Evolutionary conservation across 2,888 invertebrate species (phyloP), one percentile per base, ranked within the genome.

Genomic region (Tetragnatha montana): DNA sequence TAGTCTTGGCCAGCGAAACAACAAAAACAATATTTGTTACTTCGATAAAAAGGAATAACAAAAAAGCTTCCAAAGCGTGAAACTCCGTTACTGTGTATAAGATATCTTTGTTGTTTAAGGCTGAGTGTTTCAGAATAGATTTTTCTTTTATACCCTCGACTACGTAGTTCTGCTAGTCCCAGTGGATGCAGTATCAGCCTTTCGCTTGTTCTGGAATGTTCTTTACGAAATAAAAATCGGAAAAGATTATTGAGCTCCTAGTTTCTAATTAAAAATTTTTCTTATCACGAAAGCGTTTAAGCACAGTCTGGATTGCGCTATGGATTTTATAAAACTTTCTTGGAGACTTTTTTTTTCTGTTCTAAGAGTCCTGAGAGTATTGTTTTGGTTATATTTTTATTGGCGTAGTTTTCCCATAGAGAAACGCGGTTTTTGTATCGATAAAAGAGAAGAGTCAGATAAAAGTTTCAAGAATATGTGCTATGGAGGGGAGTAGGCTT

Each of bases 11-110:
- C 60, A 1, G 14, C 17, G 12, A 17, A 60, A 60, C 17, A 60
- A 60, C 60, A 60, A 60, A 60, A 60, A 60, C 60, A 60, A 60
- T 60, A 60, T 60, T 60, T 60, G 60, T 60, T 60, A 60, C 60
- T 60, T 60, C 6, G 60, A 60, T 60, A 17, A 17, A 17, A 60
- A 60, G 60, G 35, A 35, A 35, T 35, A 35, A 35, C 35, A 35
- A 60, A 60, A 60, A 17, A 60, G 10, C 17, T 60, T 60, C 60
- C 60, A 60, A 60, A 8, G 60, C 60, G 60, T 60, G 60, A 60
- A 60, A 60, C 60, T 60, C 60, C 60, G 60, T 60, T 60, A 60
- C 60, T 17, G 17, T 17, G 60, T 60, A 60, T 8, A 60, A 60
- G 60, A 60, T 17, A 60, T 60, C 60, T 60, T 60, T 60, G 60